Evolutionary conservation across 2,797 vertebrate species (phyloP), one percentile per base, ranked within the genome.

Genomic region (Coregonus sp.): DNA sequence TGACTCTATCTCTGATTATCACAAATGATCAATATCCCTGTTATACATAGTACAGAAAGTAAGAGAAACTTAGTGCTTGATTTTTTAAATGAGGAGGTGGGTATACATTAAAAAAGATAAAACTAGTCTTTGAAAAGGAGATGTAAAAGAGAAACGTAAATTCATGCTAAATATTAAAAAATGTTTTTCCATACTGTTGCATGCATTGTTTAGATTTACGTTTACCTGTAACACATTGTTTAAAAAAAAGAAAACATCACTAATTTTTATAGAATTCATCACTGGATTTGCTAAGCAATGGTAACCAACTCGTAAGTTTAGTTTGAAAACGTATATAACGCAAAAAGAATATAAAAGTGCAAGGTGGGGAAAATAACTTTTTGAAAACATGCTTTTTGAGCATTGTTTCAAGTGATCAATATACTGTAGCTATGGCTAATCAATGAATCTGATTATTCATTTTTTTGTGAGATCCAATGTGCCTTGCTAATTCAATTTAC

Each of bases 351-450:
- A 78, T 76, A 72, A 50, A 66, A 67, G 78, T 74, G 40, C 80
- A 85, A 90, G 81, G 75, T 20, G 59, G 78, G 20, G 68, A 16
- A 11, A 73, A 40, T 56, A 29, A 72, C 33, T 56, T 69, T 74
- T 82, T 80, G 47, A 89, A 92, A 92, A 90, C 93, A 91, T 93
- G 93, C 92, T 93, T 92, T 76, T 70, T 84, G 89, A 93, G 93
- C 89, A 90, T 87, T 87, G 85, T 92, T 92, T 93, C 85, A 25
- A 70, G 74, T 86, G 83, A 87, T 77, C 50, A 84, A 85, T 71
- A 18, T 20, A 33, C 31, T 33, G 31, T 33, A 81, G 75, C 68
- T 72, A 74, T 81, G 84, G 71, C 73, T 82, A 78, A 90, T 86
- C 84, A 85, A 82, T 81, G 79, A 76, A 75, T 73, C 31, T 69